These are phyloP conservation scores for Iphiclides podalirius DNA, from an alignment of 2,888 invertebrate genomes.

Conservation along the genomic window DNA sequence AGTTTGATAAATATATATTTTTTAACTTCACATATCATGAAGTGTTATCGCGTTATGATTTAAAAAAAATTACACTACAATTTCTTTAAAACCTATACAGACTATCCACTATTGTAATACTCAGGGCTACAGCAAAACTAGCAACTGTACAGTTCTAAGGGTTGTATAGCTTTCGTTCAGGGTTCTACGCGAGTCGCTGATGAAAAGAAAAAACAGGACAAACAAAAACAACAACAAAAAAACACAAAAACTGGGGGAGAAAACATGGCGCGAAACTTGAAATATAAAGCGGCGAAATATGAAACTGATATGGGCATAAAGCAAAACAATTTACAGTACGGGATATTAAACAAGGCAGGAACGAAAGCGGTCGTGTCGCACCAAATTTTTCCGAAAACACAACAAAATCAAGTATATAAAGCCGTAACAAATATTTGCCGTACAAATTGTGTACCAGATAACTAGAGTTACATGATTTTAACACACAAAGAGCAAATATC, in stretches of 20 bases:
- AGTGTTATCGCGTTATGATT: no score
- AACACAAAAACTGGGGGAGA: constrained; percentile 32
- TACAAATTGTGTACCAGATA: constrained; percentile 3
- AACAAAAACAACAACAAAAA: constrained; percentile 36
- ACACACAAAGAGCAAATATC: constrained; percentile 8
- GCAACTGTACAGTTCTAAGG: not conserved
- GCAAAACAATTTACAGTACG: no score
- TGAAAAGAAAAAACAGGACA: constrained; percentile 47
- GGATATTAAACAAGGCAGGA: no score
- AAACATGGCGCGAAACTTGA: not conserved
- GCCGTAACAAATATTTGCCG: constrained; percentile 1
- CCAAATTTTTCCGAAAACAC: constrained; percentile 2
- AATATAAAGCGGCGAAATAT: no score
- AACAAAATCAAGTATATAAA: constrained; percentile 7
- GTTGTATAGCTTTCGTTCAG: constrained; percentile 4
- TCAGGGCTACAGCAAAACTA: constrained; percentile 4
- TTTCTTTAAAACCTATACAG: no score
- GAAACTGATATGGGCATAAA: no score
- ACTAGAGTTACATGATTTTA: no score
- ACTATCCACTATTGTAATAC: constrained; percentile 8
- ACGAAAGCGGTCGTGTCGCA: not conserved
- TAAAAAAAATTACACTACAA: no score
- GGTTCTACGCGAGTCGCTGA: constrained; percentile 50
- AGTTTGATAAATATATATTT: no score
- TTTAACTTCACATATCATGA: no score